Evolutionary conservation across 2,797 vertebrate genomes (phyloP).

Genomic region (Neomorphus geoffroyi): DNA sequence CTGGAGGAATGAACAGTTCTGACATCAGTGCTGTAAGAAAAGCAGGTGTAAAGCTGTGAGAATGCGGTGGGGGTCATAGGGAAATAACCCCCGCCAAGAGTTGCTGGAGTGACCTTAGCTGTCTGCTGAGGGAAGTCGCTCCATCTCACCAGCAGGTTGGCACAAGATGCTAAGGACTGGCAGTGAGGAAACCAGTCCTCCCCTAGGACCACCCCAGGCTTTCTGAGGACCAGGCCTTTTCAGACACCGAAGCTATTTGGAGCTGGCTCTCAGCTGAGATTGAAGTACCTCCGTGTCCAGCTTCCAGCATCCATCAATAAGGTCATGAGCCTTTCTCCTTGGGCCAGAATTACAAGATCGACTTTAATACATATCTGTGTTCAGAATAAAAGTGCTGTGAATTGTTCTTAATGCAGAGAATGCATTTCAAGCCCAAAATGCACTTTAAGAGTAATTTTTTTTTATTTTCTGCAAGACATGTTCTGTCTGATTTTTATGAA

Average conservation of each 20-base stretch:
- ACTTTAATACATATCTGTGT: not conserved
- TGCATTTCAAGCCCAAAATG: not conserved
- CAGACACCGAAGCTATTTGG: not conserved
- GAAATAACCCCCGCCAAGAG: not conserved
- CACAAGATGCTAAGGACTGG: not conserved
- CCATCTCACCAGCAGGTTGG: not conserved
- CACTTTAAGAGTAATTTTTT: rapidly evolving
- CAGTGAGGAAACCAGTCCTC: not conserved
- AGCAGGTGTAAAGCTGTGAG: not conserved
- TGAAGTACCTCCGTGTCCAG: not conserved
- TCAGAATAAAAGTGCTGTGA: not conserved
- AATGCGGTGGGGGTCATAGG: not conserved
- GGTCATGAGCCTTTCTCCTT: not conserved
- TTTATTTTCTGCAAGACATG: not conserved
- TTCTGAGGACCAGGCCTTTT: not conserved
- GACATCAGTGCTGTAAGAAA: not conserved
- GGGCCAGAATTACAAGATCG: not conserved
- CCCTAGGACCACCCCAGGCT: not conserved
- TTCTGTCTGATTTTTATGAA: not conserved
- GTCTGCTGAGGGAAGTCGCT: not conserved
- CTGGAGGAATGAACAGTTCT: not conserved
- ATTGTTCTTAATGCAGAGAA: not conserved
- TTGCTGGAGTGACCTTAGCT: not conserved
- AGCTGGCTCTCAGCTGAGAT: not conserved
- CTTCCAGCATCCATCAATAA: not conserved